phyloP scores from a whole-genome alignment of 2,888 invertebrate species.

The Tillus elongatus region DNA sequence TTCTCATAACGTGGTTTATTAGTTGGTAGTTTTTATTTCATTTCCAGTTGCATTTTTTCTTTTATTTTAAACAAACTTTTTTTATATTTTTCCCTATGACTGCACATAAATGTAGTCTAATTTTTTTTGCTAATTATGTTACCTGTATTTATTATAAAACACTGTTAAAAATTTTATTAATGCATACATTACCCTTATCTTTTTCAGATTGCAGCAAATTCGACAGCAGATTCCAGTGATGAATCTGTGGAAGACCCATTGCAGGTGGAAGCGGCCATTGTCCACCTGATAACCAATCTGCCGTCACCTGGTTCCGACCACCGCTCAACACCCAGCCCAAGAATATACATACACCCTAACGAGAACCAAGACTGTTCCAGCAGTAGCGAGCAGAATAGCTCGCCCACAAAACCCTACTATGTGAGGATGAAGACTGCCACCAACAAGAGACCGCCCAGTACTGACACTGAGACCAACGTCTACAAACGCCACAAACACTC shows the following conservation, averaged over 20 bases:
- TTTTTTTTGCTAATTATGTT: too few species aligned
- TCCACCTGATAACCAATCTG: constrained; percentile 54
- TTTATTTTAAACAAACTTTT: too few species aligned
- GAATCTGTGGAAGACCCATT: constrained; percentile 61
- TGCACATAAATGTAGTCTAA: too few species aligned
- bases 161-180: not conserved
- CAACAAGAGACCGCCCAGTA: constrained; percentile 29
- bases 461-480: constrained; percentile 26
- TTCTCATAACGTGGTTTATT: too few species aligned
- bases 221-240: constrained; percentile 19
- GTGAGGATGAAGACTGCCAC: constrained; percentile 27
- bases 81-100: too few species aligned
- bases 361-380: constrained; percentile 37
- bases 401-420: constrained; percentile 23
- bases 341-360: constrained; percentile 14
- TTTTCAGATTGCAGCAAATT: constrained; percentile 8
- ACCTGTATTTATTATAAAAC: not conserved
- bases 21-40: too few species aligned
- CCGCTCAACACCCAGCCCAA: constrained; percentile 25
- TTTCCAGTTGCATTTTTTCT: too few species aligned
- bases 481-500: constrained; percentile 28
- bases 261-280: constrained; percentile 61
- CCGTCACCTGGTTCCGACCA: constrained; percentile 37
- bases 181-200: not conserved
- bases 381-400: constrained; percentile 21